phyloP scores from a whole-genome alignment of 1,140 invertebrate genomes.

The Drosophila pseudoananassae region DNA sequence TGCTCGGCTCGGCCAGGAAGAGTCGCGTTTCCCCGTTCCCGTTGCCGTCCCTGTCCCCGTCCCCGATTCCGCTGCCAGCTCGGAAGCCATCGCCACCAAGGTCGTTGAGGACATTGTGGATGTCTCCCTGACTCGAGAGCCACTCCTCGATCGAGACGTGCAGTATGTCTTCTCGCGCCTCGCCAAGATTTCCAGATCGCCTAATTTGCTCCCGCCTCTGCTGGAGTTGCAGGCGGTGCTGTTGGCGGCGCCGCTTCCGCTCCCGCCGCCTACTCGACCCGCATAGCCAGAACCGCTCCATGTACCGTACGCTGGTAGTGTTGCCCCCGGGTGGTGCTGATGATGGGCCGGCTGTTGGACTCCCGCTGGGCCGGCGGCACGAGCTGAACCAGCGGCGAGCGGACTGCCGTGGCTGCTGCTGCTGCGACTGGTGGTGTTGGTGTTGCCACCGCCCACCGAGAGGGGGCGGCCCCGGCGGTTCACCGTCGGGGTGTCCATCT shows the following conservation, averaged over 20 bases:
- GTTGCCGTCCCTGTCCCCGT: slow-evolving; percentile 5
- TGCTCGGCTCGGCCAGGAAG: slow-evolving; percentile 70
- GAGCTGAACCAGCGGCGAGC: slow-evolving; percentile 70
- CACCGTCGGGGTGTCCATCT: slow-evolving; percentile 84
- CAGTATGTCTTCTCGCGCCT: slow-evolving; percentile 84
- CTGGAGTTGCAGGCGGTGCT: slow-evolving; percentile 72
- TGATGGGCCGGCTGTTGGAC: slow-evolving; percentile 27
- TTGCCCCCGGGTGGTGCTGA: slow-evolving; percentile 62
- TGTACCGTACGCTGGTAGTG: slow-evolving; percentile 32
- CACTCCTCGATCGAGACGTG: slow-evolving; percentile 84
- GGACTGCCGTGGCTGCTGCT: slow-evolving; percentile 73
- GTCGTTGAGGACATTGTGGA: slow-evolving; percentile 35
- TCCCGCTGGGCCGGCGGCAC: slow-evolving; percentile 45
- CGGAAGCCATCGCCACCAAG: slow-evolving; percentile 50
- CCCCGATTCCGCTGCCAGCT: slow-evolving; percentile 33
- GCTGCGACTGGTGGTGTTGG: slow-evolving; percentile 50
- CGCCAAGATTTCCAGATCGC: slow-evolving; percentile 84
- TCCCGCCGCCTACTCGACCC: slow-evolving; percentile 69
- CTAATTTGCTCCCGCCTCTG: slow-evolving; percentile 82
- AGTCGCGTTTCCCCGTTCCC: slow-evolving; percentile 52
- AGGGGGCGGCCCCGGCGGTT: slow-evolving; percentile 79
- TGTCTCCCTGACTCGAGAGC: slow-evolving; percentile 80
- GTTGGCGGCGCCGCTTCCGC: slow-evolving; percentile 59
- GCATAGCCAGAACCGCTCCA: slow-evolving; percentile 83
- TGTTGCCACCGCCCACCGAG: slow-evolving; percentile 55